Evolutionary conservation across 1,140 invertebrate genomes (phyloP), one percentile per base, ranked within the genome.

Genomic region (Calephelis nemesis): DNA sequence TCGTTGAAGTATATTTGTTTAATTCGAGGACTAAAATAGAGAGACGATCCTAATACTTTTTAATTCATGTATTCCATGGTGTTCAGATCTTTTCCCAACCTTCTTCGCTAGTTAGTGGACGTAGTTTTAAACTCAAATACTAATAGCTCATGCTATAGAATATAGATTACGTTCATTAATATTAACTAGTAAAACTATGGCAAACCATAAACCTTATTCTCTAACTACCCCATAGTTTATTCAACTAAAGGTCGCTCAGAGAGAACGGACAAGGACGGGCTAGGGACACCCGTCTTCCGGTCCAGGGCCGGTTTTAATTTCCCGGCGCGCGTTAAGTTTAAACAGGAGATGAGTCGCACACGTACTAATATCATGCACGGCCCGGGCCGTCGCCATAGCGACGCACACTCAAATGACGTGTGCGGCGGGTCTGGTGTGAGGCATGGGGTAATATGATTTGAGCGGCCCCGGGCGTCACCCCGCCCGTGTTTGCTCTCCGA

Each of bases 321-420:
- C 87, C 88, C 87, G 82, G 81, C 81, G 79, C 74, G 81, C 78
- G 83, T 82, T 83, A 84, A 87, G 78, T 86, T 87, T 90, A 87
- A 88, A 89, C 85, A 83, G 75, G 82, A 85, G 85, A 85, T 88
- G 85, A 90, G 88, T 87, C 89, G 83, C 84, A 81, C 85, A 86
- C 85, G 85, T 82, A 87, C 87, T 90, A 90, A 90, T 90, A 90
- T 90, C 84, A 90, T 90, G 88, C 88, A 89, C 79, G 87, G 82
- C 85, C 87, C 85, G 85, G 86, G 86, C 88, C 87, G 88, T 90
- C 85, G 84, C 85, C 85, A 90, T 90, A 83, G 87, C 84, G 82
- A 90, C 87, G 87, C 85, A 83, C 85, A 81, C 84, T 83, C 82
- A 84, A 80, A 84, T 84, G 85, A 84, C 84, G 87, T 86, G 87